Evolutionary conservation across 2,888 invertebrate species (phyloP), one percentile per base, ranked within the genome.

Genomic region (Calephelis perditalis): DNA sequence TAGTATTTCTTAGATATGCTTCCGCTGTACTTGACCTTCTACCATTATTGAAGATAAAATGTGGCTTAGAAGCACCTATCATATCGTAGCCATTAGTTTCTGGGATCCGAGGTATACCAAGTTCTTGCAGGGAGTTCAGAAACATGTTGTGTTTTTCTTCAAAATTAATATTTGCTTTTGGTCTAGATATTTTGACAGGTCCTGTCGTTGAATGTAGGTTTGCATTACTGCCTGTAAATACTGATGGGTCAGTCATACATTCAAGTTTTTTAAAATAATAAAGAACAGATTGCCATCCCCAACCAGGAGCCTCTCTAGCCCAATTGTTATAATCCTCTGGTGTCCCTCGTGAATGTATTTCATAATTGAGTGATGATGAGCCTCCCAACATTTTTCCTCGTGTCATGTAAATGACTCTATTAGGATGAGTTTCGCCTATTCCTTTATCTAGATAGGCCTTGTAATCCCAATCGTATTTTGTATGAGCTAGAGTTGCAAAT

Each of bases 21-120:
- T 88, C 87, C 0, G 84, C 86, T 7, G 84, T 81, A 59, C 88
- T 87, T 0, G 81, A 86, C 66, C 88, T 70, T 63, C 82, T 77
- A 6, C 84, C 83, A 49, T 81, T 69, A 4, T 73, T 71, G 49
- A 84, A 76, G 10, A 74, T 77, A 44, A 70, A 73, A 62, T 77
- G 77, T 35, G 76, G 74, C 44, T 59, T 62, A 9, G 75, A 65
- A 7, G 70, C 73, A 1, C 77, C 77, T 1, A 71, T 47, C 40
- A 62, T 59, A 46, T 76, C 74, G 0, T 71, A 69, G 1, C 78
- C 78, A 56, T 73, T 75, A 15, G 68, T 67, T 62, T 77, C 77
- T 44, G 73, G 57, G 10, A 74, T 62, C 58, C 67, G 70, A 62
- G 72, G 73, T 7, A 77, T 69, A 3, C 77, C 76, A 44, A 78